A percentile compares a stretch with the other conserved stretches of the same genome.
These are phyloP conservation scores for Eupeodes luniger DNA, from an alignment of 2,888 invertebrate genomes.

Conservation along the genomic window DNA sequence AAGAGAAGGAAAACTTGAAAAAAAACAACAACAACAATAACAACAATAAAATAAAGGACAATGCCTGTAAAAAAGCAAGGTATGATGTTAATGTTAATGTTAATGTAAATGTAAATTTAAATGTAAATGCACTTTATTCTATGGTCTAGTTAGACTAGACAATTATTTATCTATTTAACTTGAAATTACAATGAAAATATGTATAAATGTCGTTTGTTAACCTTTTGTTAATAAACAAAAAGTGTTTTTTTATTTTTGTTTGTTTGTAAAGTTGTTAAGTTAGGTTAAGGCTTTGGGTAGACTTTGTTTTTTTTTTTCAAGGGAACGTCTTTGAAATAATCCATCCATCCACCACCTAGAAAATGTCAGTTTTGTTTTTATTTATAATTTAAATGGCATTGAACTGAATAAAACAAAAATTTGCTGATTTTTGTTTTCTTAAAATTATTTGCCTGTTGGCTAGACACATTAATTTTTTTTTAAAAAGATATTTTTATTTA, in stretches of 20 bases:
- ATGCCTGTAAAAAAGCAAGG: slow-evolving; percentile 82
- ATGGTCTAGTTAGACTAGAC: slow-evolving; percentile 41
- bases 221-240: slow-evolving; percentile 10
- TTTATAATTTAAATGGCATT: slow-evolving; percentile 29
- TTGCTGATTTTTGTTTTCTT: neutral
- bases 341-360: neutral
- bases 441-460: slow-evolving; percentile 7
- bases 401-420: slow-evolving; percentile 9
- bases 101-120: slow-evolving; percentile 2
- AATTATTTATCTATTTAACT: slow-evolving; percentile 67
- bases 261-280: no score
- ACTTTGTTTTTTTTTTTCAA: neutral
- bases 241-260: neutral
- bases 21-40: slow-evolving; percentile 32
- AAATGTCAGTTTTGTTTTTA: slow-evolving; percentile 19
- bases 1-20: slow-evolving; percentile 3
- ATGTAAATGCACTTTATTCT: slow-evolving; percentile 27
- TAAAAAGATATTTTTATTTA: neutral
- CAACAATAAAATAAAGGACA: slow-evolving; percentile 79
- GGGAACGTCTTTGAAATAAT: slow-evolving; percentile 2
- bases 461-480: slow-evolving; percentile 16
- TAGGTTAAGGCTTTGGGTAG: neutral
- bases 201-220: neutral
- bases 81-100: slow-evolving; percentile 65
- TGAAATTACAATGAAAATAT: slow-evolving; percentile 43